phyloP scores from a whole-genome alignment of 2,888 invertebrate genomes.

The Netelia inedita region DNA sequence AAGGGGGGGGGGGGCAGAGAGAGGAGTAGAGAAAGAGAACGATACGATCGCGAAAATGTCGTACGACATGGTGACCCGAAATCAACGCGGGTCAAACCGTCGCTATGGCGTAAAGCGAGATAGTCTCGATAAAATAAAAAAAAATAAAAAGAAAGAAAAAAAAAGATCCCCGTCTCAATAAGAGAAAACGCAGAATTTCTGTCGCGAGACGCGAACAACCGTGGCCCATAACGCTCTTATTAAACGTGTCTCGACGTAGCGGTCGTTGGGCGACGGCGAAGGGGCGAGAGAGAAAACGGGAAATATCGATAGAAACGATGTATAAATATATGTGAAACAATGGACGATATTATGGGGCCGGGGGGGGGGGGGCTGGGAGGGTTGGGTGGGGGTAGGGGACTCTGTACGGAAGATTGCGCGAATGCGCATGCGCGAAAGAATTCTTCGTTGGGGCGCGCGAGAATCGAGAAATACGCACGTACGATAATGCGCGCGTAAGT shows the following conservation, averaged over 20 bases:
- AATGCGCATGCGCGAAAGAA: conserved; percentile 34
- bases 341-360: no score
- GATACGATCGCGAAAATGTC: neutral
- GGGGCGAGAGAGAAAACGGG: conserved; percentile 39
- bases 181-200: neutral
- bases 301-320: conserved; percentile 39
- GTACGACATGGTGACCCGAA: neutral
- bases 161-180: no score
- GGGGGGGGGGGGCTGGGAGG: conserved; percentile 26
- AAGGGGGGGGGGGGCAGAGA: neutral
- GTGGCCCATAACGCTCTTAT: neutral
- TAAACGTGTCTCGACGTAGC: conserved; percentile 42
- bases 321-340: conserved; percentile 65
- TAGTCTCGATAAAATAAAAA: no score
- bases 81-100: neutral
- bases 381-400: conserved; percentile 17
- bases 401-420: conserved; percentile 27
- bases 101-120: neutral
- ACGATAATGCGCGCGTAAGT: neutral
- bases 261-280: conserved; percentile 14
- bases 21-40: no score
- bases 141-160: no score
- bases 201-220: neutral
- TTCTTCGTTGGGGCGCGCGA: conserved; percentile 13
- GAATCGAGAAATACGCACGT: conserved; percentile 17